These are phyloP conservation scores for Andricus curvator DNA, from an alignment of 2,888 invertebrate genomes.

Conservation along the genomic window DNA sequence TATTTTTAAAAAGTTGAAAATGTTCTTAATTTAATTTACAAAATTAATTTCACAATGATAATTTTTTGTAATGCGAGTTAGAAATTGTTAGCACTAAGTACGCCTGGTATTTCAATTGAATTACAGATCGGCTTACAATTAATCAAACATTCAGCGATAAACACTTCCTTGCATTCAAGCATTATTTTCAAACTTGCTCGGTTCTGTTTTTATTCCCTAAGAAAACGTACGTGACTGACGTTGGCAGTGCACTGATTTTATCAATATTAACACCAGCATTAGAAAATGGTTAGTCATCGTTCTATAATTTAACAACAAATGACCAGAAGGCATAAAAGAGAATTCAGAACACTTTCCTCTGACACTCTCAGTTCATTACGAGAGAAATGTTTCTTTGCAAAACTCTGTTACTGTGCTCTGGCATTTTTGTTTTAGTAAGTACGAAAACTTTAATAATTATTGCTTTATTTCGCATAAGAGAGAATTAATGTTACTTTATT, in stretches of 20 bases:
- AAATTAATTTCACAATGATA: not conserved
- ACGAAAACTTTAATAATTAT: not conserved
- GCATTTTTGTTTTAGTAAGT: constrained; percentile 30
- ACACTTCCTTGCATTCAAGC: constrained; percentile 10
- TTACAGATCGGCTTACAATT: not conserved
- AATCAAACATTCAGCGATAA: constrained; percentile 16
- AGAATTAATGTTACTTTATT: not conserved
- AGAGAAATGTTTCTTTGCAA: constrained; percentile 24
- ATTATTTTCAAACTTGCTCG: constrained; percentile 36
- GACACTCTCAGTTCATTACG: constrained; percentile 1
- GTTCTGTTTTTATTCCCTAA: constrained; percentile 19
- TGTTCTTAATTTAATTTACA: not conserved
- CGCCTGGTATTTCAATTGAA: not conserved
- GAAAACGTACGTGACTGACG: constrained; percentile 1
- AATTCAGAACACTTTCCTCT: constrained; percentile 8
- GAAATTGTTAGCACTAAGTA: not conserved
- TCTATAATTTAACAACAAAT: constrained; percentile 28
- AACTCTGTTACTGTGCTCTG: constrained; percentile 3
- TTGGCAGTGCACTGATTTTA: not conserved
- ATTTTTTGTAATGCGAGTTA: not conserved
- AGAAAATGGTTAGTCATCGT: constrained; percentile 12
- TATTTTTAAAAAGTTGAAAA: not conserved
- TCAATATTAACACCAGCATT: constrained; percentile 17
- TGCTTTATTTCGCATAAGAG: too few relatives aligned
- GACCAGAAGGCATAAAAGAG: constrained; percentile 9